Conservation (phyloP, 2,113 vertebrate species). For the Hippoglossus stenolepis region DNA sequence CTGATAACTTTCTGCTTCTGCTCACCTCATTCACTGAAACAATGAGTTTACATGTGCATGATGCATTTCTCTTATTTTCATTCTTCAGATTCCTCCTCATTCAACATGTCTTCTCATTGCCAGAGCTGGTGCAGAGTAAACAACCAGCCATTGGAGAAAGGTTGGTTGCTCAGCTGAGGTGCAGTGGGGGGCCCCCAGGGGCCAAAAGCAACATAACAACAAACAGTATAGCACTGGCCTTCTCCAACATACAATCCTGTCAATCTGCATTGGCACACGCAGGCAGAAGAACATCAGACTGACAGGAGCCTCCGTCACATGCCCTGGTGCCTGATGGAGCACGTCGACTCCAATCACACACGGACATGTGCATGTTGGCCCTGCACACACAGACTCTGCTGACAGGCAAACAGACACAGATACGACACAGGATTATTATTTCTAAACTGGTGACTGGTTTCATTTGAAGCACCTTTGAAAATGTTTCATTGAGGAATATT, state of each 20-base stretch:
- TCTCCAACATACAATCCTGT: conserved; percentile 70
- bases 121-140: conserved; percentile 23
- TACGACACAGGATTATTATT: conserved; percentile 40
- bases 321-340: conserved; percentile 65
- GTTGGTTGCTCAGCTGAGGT: conserved; percentile 53
- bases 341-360: conserved; percentile 82
- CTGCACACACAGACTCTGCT: conserved; percentile 27
- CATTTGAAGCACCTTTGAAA: background rate
- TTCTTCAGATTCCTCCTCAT: background rate
- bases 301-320: conserved; percentile 77
- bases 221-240: conserved; percentile 54
- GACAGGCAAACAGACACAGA: conserved; percentile 36
- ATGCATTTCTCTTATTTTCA: background rate
- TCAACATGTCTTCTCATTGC: conserved; percentile 7
- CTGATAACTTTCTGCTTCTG: conserved; percentile 3
- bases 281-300: conserved; percentile 83
- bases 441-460: background rate
- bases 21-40: background rate
- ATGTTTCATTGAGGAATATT: background rate
- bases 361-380: conserved; percentile 55
- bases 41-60: background rate
- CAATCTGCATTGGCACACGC: conserved; percentile 71
- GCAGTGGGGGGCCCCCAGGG: conserved; percentile 37
- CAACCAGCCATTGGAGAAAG: conserved; percentile 29
- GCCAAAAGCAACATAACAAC: conserved; percentile 53